A percentile compares a stretch with the other conserved stretches of the same genome.
These are phyloP conservation scores for Trididemnum clinides DNA, from an alignment of 23 tunicate species.

Conservation along the genomic window DNA sequence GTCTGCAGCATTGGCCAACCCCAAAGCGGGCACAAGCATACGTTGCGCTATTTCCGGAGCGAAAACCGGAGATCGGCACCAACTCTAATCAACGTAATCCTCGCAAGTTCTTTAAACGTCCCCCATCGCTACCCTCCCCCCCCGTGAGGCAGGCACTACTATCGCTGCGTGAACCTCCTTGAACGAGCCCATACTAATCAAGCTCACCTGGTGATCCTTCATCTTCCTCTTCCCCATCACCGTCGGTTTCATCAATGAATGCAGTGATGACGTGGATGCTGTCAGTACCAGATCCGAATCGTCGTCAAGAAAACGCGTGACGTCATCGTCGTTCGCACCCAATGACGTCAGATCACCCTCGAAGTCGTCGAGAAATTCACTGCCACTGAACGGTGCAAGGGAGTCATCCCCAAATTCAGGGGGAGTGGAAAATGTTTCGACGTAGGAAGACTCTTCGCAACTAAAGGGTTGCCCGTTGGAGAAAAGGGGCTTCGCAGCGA, in stretches of 20 bases:
- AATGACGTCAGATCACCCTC: conserved; percentile 27
- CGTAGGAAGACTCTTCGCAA: neutral
- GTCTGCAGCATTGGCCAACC: too few relatives aligned
- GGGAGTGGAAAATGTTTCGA: conserved; percentile 23
- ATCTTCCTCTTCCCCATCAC: conserved; percentile 60
- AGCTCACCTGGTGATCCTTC: too few relatives aligned
- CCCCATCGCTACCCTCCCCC: conserved; percentile 70
- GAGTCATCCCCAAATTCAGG: neutral
- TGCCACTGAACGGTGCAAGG: conserved; percentile 34
- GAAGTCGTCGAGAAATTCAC: conserved; percentile 33
- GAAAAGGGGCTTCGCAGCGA: conserved; percentile 7
- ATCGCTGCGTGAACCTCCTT: too few relatives aligned
- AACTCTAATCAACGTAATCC: too few relatives aligned
- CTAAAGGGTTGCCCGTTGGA: neutral
- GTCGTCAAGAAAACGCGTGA: conserved; percentile 26
- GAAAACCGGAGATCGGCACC: too few relatives aligned
- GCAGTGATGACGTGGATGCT: conserved; percentile 79
- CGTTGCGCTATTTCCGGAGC: too few relatives aligned
- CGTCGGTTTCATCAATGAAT: conserved; percentile 75
- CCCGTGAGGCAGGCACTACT: too few relatives aligned
- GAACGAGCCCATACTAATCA: too few relatives aligned
- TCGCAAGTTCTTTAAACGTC: too few relatives aligned
- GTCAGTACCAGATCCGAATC: conserved; percentile 41
- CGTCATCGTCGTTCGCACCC: conserved; percentile 59
- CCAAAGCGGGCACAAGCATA: neutral